phyloP scores from a whole-genome alignment of 2,797 vertebrate genomes.

The Sebastes itinus region DNA sequence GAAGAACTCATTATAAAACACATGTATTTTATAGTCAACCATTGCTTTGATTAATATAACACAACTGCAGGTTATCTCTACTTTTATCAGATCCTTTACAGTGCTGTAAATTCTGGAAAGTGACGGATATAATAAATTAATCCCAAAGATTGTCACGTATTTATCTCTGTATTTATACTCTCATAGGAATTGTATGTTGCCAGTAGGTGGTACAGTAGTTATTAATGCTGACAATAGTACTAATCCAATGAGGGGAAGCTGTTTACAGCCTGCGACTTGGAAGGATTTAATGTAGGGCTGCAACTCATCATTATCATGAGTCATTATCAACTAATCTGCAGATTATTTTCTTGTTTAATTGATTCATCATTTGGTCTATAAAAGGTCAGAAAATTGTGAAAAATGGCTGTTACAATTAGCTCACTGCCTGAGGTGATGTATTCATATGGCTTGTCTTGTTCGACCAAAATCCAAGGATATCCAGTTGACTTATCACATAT shows the following conservation, averaged over 20 bases:
- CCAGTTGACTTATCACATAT: not conserved
- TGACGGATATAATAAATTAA: conserved; percentile 55
- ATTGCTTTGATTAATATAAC: conserved; percentile 19
- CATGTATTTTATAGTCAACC: not conserved
- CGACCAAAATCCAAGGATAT: not conserved
- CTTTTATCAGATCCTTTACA: conserved; percentile 29
- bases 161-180: conserved; percentile 5
- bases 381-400: not conserved
- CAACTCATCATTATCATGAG: not conserved
- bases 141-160: conserved; percentile 10
- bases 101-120: conserved; percentile 33
- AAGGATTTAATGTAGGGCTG: not conserved
- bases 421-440: not conserved
- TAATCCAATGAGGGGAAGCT: not conserved
- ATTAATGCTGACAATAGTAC: not conserved
- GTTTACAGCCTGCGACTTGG: not conserved
- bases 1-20: not conserved
- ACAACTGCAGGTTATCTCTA: conserved; percentile 1
- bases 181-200: not conserved
- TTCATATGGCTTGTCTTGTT: not conserved
- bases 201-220: not conserved
- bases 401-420: not conserved
- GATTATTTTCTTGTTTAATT: not conserved
- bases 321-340: not conserved
- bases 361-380: not conserved